A percentile compares a stretch with the other conserved stretches of the same genome.
Conservation (phyloP, 2,797 vertebrate genomes). For the Labroides dimidiatus region DNA sequence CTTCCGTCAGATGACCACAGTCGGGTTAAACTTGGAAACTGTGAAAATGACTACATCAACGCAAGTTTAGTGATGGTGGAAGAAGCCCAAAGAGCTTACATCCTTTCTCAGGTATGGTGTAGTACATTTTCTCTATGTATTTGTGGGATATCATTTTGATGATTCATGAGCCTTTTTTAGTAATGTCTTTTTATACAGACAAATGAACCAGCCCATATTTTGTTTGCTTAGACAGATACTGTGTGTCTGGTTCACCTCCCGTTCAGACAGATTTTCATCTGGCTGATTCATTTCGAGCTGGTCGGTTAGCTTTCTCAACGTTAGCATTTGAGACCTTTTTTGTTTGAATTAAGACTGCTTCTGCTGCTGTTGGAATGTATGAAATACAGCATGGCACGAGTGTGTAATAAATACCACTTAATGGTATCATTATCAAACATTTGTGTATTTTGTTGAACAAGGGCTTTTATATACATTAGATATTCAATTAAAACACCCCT, state of each 20-base stretch:
- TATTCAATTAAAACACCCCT: no score
- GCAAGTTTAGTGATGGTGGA: slow-evolving; percentile 93
- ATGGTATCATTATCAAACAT: background rate
- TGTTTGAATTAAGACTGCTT: no score
- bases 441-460: background rate
- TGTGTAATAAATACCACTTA: background rate
- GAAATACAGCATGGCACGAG: background rate
- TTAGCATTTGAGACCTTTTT: no score
- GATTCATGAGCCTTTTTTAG: background rate
- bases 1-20: slow-evolving; percentile 94
- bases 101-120: slow-evolving; percentile 92
- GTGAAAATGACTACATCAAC: slow-evolving; percentile 98
- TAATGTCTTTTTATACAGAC: background rate
- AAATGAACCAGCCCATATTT: no score
- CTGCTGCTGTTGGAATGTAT: background rate
- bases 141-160: slow-evolving; percentile 6
- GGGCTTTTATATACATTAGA: background rate
- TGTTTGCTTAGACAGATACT: no score
- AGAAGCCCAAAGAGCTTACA: slow-evolving; percentile 94
- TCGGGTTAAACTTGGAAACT: slow-evolving; percentile 93
- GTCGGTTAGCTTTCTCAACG: no score
- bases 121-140: background rate
- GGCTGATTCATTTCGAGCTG: no score
- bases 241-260: no score
- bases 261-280: no score